Conservation (phyloP, 1,140 invertebrate genomes). For the Drosophila ananassae region DNA sequence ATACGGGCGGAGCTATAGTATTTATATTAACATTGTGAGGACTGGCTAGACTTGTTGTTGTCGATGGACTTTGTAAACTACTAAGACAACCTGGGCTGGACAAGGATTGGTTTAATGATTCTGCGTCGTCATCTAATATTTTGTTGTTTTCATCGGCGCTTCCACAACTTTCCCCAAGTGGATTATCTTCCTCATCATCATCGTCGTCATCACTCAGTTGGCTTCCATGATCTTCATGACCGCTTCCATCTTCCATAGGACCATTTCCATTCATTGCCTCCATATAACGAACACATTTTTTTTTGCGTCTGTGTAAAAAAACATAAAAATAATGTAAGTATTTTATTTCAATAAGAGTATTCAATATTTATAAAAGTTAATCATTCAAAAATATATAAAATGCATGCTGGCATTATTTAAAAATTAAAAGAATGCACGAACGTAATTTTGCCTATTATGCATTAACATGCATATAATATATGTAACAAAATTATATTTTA, state of each 20-base stretch:
- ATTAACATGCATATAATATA: not conserved
- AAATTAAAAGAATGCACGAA: constrained; percentile 2
- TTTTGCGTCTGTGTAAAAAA: constrained; percentile 92
- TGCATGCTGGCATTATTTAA: constrained; percentile 5
- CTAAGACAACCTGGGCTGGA: constrained; percentile 91
- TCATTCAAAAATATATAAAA: constrained; percentile 42
- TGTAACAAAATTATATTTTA: not conserved
- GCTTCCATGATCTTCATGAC: constrained; percentile 82
- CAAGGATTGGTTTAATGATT: constrained; percentile 88
- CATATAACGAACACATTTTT: constrained; percentile 98
- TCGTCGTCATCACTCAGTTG: constrained; percentile 87
- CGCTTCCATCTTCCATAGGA: constrained; percentile 85
- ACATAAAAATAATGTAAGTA: constrained; percentile 18
- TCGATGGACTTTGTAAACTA: constrained; percentile 90
- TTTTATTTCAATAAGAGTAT: not conserved
- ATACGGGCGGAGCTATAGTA: constrained; percentile 66
- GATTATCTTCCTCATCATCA: constrained; percentile 90
- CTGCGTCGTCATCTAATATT: constrained; percentile 88
- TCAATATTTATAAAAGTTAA: constrained; percentile 29
- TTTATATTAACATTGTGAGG: constrained; percentile 86
- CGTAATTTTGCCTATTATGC: not conserved
- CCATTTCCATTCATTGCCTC: constrained; percentile 85
- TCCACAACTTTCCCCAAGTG: constrained; percentile 85
- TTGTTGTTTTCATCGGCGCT: constrained; percentile 89
- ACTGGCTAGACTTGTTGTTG: constrained; percentile 88